Percentiles rank a stretch among this genome's conserved stretches.
Evolutionary conservation across 2,797 vertebrate genomes (phyloP).

Genomic region (Microctenopoma steveboyesi): DNA sequence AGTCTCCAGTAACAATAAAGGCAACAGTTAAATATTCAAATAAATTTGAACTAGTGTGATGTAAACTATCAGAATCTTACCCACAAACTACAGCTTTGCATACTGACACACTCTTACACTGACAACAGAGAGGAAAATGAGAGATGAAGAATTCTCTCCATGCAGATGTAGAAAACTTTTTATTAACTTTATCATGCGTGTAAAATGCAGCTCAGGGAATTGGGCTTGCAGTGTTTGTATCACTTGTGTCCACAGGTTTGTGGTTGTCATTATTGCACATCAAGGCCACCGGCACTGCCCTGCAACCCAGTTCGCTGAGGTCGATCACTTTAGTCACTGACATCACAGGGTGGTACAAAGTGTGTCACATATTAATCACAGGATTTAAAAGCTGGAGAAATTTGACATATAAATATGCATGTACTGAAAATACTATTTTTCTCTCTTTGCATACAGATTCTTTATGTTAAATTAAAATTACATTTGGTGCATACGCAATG

Average conservation of each 20-base stretch:
- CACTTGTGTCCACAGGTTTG: background rate
- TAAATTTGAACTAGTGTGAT: slow-evolving; percentile 6
- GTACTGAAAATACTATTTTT: background rate
- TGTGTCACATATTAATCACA: background rate
- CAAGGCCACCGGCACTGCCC: slow-evolving; percentile 1
- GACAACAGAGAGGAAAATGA: background rate
- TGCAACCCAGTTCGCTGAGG: background rate
- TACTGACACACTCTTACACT: slow-evolving; percentile 21
- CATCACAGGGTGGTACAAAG: slow-evolving; percentile 7
- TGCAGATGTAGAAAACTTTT: slow-evolving; percentile 26
- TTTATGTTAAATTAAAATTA: slow-evolving; percentile 7
- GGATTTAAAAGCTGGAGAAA: slow-evolving; percentile 15
- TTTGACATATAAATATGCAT: background rate
- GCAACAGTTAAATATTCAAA: background rate
- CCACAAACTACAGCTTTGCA: slow-evolving; percentile 53
- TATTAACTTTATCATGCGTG: slow-evolving; percentile 14
- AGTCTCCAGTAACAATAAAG: slow-evolving; percentile 46
- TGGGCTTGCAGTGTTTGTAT: slow-evolving; percentile 15
- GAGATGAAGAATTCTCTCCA: background rate
- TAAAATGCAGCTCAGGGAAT: slow-evolving; percentile 1
- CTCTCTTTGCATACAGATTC: background rate
- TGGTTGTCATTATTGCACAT: background rate
- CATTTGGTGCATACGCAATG: background rate
- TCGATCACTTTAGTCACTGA: background rate
- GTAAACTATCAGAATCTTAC: slow-evolving; percentile 23